Conservation (phyloP, 1,140 invertebrate genomes). For the Caenorhabditis remanei region DNA sequence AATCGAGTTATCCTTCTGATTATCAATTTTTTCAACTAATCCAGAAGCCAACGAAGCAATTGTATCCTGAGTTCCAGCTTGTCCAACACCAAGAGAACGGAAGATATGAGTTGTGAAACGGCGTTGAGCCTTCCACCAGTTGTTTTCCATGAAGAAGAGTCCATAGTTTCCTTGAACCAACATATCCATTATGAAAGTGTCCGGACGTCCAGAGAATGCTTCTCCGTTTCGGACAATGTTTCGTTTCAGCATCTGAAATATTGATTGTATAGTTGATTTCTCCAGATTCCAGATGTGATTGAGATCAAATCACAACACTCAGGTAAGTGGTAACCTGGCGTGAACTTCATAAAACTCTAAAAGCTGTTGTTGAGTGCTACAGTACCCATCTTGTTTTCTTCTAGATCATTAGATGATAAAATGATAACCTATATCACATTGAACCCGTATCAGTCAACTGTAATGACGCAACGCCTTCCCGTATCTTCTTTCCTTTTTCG, state of each 20-base stretch:
- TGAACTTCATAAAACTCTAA: neutral
- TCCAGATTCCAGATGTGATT: no score
- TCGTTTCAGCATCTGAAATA: constrained; percentile 38
- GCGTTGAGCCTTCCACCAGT: constrained; percentile 46
- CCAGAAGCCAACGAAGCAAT: constrained; percentile 42
- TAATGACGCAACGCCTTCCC: neutral
- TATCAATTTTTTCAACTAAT: constrained; percentile 34
- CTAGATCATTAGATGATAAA: neutral
- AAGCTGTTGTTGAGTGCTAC: neutral
- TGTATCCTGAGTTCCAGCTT: constrained; percentile 45
- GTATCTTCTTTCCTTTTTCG: neutral
- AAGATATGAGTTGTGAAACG: constrained; percentile 57
- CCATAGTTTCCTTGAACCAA: constrained; percentile 56
- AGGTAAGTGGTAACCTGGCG: neutral
- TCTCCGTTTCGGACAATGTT: constrained; percentile 29
- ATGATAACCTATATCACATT: neutral
- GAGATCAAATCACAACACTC: no score
- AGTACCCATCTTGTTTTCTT: neutral
- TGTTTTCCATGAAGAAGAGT: constrained; percentile 60
- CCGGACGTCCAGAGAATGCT: constrained; percentile 19
- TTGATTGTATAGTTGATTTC: neutral
- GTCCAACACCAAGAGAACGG: constrained; percentile 43
- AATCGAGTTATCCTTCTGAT: neutral
- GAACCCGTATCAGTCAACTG: neutral
- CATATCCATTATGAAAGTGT: constrained; percentile 51